phyloP scores from a whole-genome alignment of 2,888 invertebrate genomes.

The Eupithecia tripunctaria region DNA sequence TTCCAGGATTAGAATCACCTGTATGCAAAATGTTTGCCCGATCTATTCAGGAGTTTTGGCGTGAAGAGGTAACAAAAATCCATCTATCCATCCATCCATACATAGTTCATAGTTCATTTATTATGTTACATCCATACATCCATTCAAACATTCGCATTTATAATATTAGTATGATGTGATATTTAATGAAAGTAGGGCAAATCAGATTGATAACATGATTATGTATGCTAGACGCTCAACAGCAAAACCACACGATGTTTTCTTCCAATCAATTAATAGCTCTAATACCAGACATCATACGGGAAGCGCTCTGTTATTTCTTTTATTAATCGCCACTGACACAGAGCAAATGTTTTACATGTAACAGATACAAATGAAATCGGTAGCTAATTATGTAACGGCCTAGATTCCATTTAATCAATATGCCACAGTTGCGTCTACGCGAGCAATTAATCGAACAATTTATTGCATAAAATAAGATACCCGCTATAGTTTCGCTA shows the following conservation, averaged over 20 bases:
- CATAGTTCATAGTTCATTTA: no score
- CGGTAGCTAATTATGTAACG: constrained; percentile 64
- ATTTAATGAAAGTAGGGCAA: background rate
- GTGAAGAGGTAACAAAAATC: no score
- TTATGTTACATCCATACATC: no score
- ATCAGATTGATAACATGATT: background rate
- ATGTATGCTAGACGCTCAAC: background rate
- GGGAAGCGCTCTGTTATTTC: constrained; percentile 57
- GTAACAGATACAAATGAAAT: constrained; percentile 62
- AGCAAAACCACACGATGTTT: constrained; percentile 19
- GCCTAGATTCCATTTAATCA: constrained; percentile 58
- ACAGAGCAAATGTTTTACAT: constrained; percentile 62
- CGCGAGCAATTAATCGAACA: constrained; percentile 4
- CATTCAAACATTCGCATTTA: no score
- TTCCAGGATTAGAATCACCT: no score
- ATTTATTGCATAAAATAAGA: background rate
- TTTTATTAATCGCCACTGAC: constrained; percentile 64
- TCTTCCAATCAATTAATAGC: constrained; percentile 43
- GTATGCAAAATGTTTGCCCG: no score
- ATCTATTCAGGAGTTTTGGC: no score
- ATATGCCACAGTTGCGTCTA: constrained; percentile 30
- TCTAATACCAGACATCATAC: constrained; percentile 41
- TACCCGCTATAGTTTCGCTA: background rate
- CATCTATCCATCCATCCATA: no score
- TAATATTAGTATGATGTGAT: no score